Conservation (phyloP, 2,888 invertebrate genomes). For the Thera obeliscata region DNA sequence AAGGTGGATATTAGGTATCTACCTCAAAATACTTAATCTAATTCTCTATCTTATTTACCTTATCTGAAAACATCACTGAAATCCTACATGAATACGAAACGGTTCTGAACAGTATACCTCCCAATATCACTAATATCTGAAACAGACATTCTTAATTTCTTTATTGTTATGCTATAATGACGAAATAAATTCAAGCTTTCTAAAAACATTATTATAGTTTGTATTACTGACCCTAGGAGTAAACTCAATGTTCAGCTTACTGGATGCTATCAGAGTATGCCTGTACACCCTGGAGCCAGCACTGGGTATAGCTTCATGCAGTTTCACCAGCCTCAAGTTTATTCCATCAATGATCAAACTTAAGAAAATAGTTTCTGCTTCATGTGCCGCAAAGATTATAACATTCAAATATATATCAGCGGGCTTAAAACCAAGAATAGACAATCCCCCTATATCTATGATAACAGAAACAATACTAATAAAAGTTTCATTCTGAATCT, state of each 20-base stretch:
- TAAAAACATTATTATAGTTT: neutral
- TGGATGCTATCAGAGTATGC: constrained; percentile 56
- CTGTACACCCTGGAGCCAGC: constrained; percentile 59
- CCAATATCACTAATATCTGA: constrained; percentile 57
- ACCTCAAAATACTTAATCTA: too few species aligned
- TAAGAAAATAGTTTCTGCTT: constrained; percentile 60
- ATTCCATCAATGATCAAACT: constrained; percentile 57
- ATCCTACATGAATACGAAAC: constrained; percentile 52
- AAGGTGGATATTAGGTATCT: too few species aligned
- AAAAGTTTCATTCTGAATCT: constrained; percentile 36
- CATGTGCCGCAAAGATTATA: constrained; percentile 58
- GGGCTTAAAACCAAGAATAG: constrained; percentile 33
- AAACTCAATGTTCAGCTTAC: constrained; percentile 61
- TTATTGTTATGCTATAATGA: too few species aligned
- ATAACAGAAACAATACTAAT: constrained; percentile 44
- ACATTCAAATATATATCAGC: constrained; percentile 45
- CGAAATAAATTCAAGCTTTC: too few species aligned
- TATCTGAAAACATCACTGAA: constrained; percentile 45
- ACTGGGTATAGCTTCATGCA: constrained; percentile 44
- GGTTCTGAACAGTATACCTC: constrained; percentile 51
- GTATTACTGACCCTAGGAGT: constrained; percentile 52
- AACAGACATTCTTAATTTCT: too few species aligned
- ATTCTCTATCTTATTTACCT: constrained; percentile 41
- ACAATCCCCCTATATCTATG: constrained; percentile 53
- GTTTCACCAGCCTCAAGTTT: constrained; percentile 55